Base-by-base conservation (phyloP, 2,888 invertebrate genomes). In the Rhimphoctona megacephalus region DNA sequence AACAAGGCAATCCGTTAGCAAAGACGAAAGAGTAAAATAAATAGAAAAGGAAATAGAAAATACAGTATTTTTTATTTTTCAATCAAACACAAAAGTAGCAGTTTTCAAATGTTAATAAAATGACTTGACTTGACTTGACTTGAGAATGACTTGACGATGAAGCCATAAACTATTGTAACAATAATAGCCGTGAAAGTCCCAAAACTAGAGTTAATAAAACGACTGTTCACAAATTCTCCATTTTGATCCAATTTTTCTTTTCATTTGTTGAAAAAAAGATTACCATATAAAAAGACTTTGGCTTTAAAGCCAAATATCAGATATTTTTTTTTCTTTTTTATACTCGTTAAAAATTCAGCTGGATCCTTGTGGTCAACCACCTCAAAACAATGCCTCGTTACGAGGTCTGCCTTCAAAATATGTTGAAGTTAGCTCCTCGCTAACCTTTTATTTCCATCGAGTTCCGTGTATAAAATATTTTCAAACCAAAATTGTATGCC, bases 401-500 rank as follows among this genome's bases (percentile, higher is more conserved):
- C n/a, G 5, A 54, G 64, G 46, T 30, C 78, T 22, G 22, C 9
- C 39, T 61, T 7, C 19, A n/a, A 61, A 72, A 57, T 70, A 80
- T 54, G 64, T 69, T 70, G 61, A 76, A 85, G 33, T 76, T 79
- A 33, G 33, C 25, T 14, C 25, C n/a, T 64, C 49, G 7, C 19
- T 52, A 57, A 36, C 64, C 9, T 64, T 64, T 39, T 30, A 19
- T 52, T 79, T 64, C 14, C 22, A 57, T 52, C 39, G 22, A 57
- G 25, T 25, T 57, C 4, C 30, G 22, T 7, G 33, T 1, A 80
- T 76, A 52, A 82, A 85, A 74, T 79, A 80, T 80, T 83, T 70
- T 39, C 17, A 25, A 83, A 83, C 74, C 64, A 83, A 80, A 83
- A 80, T 82, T 49, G 11, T 43, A 70, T 80, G 36, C 64, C 30